Base-by-base conservation (phyloP, 2,888 invertebrate species). In the Microctonus aethiopoides region DNA sequence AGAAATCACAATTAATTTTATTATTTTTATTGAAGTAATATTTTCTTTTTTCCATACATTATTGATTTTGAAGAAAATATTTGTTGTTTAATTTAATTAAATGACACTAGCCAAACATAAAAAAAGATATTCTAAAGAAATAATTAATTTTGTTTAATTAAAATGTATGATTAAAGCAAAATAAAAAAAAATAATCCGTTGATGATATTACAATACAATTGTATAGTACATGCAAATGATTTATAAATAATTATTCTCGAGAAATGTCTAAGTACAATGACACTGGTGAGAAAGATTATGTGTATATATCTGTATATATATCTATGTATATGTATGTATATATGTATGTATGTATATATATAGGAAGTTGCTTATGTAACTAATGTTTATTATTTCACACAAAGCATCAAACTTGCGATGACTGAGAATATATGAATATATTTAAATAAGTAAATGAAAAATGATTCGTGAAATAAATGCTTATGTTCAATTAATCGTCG, bases 401-500 rank as follows among this genome's bases (percentile, higher is more conserved):
- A 54, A 39, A 24, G 54, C 29, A 29, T 65, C 16, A 29, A 56
- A 56, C 63, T 63, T 24, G 46, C 11, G 34, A 39, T n/a, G 10
- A 32, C 6, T 16, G 11, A 26, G 29, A 56, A 56, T 1, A 16
- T 6, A 39, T 11, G 36, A 56, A 24, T 36, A 39, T 22, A 11
- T 56, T 39, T 24, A 29, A 16, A 16, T 20, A 46, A 16, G 7
- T 46, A 46, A 46, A 16, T 46, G 46, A 46, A n/a, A 13, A 34
- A 65, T 56, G 26, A 65, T 36, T 65, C 65, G 65, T 65, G 65
- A 56, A n/a, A 16, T 65, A 65, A 65, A 65, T 65, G 65, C 65
- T 65, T 65, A 16, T 46, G 56, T 65, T 36, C 65, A 65, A 32
- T 36, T 54, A 39, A 54, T 22, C 56, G 36, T 56, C 56, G 65